phyloP scores from a whole-genome alignment of 2,888 invertebrate species.

The Barypeithes pellucidus region DNA sequence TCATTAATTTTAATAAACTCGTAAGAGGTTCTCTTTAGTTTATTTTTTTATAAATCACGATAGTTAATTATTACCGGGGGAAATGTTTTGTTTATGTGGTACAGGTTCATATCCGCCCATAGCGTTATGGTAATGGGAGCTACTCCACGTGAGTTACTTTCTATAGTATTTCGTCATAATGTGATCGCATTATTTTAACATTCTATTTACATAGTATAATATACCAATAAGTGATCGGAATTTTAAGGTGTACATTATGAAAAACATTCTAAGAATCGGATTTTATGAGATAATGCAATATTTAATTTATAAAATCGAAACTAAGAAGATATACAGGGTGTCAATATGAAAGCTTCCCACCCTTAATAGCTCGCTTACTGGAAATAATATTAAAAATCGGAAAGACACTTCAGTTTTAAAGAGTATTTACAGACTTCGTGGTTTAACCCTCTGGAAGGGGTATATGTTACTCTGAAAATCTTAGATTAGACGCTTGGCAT shows the following conservation, averaged over 20 bases:
- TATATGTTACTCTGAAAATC: too few species aligned
- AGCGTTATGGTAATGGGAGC: background rate
- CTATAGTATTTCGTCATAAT: conserved; percentile 4
- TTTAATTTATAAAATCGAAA: too few species aligned
- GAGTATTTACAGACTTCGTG: too few species aligned
- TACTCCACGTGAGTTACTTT: conserved; percentile 2
- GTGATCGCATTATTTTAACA: conserved; percentile 4
- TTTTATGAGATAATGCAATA: too few species aligned
- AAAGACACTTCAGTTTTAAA: too few species aligned
- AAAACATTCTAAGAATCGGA: too few species aligned
- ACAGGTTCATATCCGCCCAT: background rate
- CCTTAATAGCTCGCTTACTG: too few species aligned
- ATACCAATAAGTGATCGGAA: background rate
- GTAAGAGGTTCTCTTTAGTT: background rate
- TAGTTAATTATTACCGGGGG: background rate
- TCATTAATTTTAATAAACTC: background rate
- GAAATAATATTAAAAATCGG: too few species aligned
- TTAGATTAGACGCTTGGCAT: too few species aligned
- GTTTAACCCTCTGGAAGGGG: too few species aligned
- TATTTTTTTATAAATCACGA: conserved; percentile 11
- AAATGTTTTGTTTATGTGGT: background rate
- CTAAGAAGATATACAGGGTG: too few species aligned
- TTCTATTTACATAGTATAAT: background rate
- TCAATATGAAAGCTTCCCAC: too few species aligned
- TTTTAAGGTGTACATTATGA: background rate